These are phyloP conservation scores for Perdita meconis DNA, from an alignment of 2,888 invertebrate species.

Conservation along the genomic window DNA sequence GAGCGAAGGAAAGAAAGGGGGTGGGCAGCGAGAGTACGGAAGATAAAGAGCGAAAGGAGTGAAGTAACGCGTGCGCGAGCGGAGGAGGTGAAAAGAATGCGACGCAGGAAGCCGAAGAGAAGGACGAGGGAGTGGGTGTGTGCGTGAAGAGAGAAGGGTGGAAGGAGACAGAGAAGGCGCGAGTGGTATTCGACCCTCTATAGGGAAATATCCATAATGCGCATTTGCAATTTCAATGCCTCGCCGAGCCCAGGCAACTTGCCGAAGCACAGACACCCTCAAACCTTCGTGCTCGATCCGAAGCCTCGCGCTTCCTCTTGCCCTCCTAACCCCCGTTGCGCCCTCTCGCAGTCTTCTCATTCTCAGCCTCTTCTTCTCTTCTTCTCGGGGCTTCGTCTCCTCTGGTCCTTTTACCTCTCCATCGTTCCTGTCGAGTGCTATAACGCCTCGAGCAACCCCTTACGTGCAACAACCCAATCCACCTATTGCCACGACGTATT, in stretches of 20 bases:
- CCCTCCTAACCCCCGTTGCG: constrained; percentile 1
- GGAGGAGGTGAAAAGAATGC: constrained; percentile 29
- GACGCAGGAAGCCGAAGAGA: constrained; percentile 17
- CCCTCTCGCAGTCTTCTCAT: constrained; percentile 54
- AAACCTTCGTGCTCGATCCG: constrained; percentile 66
- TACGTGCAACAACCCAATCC: constrained; percentile 67
- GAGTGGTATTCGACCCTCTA: constrained; percentile 79
- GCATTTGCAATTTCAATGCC: constrained; percentile 84
- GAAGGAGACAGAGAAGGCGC: constrained; percentile 49
- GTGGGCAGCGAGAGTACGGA: constrained; percentile 30
- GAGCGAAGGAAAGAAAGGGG: constrained; percentile 25
- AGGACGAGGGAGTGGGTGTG: constrained; percentile 7
- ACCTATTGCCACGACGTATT: constrained; percentile 56
- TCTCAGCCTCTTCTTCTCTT: constrained; percentile 44
- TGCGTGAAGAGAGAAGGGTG: constrained; percentile 18
- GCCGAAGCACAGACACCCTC: constrained; percentile 74
- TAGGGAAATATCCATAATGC: constrained; percentile 84
- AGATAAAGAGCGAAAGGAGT: constrained; percentile 31
- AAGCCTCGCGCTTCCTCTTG: constrained; percentile 55
- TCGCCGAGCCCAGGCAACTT: constrained; percentile 77
- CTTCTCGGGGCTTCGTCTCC: constrained; percentile 44
- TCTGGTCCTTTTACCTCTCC: constrained; percentile 35
- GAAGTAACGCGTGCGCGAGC: constrained; percentile 39
- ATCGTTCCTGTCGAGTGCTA: constrained; percentile 49
- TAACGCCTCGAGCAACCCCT: constrained; percentile 66